A percentile compares a stretch with the other conserved stretches of the same genome.
phyloP scores from a whole-genome alignment of 2,888 invertebrate species.

The Andrena hattorfiana region DNA sequence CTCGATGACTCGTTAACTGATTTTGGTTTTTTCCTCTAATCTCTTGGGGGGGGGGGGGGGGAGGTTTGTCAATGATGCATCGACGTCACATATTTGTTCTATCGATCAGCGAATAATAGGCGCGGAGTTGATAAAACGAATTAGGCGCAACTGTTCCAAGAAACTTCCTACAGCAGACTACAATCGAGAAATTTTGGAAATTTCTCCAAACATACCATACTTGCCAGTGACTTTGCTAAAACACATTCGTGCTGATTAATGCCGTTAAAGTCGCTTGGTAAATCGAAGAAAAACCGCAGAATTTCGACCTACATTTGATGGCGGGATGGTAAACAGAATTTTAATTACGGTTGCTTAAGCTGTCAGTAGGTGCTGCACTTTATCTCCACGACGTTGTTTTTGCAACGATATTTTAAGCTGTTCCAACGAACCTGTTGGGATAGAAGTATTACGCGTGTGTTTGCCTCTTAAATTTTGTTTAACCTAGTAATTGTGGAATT shows the following conservation, averaged over 20 bases:
- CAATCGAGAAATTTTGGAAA: not conserved
- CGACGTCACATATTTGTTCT: not conserved
- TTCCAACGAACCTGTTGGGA: constrained; percentile 28
- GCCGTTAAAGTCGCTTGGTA: not conserved
- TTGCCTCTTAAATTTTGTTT: constrained; percentile 35
- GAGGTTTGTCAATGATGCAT: not conserved
- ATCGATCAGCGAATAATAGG: constrained; percentile 1
- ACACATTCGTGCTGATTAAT: constrained; percentile 7
- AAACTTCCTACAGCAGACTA: not conserved
- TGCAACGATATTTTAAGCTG: constrained; percentile 40
- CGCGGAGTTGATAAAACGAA: not conserved
- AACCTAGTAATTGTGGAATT: constrained; percentile 11
- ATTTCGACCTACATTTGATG: constrained; percentile 30
- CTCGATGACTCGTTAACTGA: not conserved
- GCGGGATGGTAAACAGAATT: constrained; percentile 42
- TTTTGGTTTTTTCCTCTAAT: not conserved
- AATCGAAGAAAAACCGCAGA: constrained; percentile 20
- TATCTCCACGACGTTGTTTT: constrained; percentile 28
- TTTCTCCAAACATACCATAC: not conserved
- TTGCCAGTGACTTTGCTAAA: not conserved
- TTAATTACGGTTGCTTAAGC: constrained; percentile 34
- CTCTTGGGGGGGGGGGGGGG: not conserved
- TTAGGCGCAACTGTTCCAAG: not conserved
- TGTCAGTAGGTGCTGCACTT: constrained; percentile 30
- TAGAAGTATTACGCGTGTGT: constrained; percentile 10